These are phyloP conservation scores for Myripristis murdjan DNA, from an alignment of 2,797 vertebrate genomes.

Conservation along the genomic window DNA sequence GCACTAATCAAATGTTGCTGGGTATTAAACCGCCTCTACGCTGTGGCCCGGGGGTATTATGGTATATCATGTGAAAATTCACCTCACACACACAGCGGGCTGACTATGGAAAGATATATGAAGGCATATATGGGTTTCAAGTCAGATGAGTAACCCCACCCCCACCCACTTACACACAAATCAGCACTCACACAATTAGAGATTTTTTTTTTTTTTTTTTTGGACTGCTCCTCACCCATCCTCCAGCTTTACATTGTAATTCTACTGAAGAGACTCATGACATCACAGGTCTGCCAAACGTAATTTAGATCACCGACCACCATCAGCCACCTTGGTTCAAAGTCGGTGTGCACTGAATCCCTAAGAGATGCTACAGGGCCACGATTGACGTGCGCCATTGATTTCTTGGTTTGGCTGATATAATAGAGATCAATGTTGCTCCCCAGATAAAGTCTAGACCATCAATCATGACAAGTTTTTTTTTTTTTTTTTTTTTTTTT, in stretches of 20 bases:
- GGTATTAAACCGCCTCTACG: slow-evolving; percentile 53
- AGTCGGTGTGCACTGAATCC: slow-evolving; percentile 16
- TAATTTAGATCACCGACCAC: slow-evolving; percentile 14
- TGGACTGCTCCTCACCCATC: background rate
- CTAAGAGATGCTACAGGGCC: background rate
- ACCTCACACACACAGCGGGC: slow-evolving; percentile 29
- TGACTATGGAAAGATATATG: background rate
- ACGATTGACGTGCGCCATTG: slow-evolving; percentile 20
- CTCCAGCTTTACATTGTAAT: slow-evolving; percentile 13
- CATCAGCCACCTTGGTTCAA: slow-evolving; percentile 32
- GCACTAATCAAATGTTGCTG: slow-evolving; percentile 47
- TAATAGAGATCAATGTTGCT: background rate
- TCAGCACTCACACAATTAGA: background rate
- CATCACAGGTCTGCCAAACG: background rate
- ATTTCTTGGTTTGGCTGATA: background rate
- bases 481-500: background rate
- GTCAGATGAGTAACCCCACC: no score
- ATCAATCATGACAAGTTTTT: background rate
- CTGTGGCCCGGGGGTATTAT: slow-evolving; percentile 20
- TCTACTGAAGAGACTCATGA: slow-evolving; percentile 10
- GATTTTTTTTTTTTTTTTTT: slow-evolving; percentile 8
- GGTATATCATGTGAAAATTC: slow-evolving; percentile 23
- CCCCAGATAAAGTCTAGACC: background rate
- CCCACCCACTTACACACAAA: background rate
- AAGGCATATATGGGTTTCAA: background rate